Base-by-base conservation (phyloP, 1,140 invertebrate species). In the Eriosoma lanigerum region DNA sequence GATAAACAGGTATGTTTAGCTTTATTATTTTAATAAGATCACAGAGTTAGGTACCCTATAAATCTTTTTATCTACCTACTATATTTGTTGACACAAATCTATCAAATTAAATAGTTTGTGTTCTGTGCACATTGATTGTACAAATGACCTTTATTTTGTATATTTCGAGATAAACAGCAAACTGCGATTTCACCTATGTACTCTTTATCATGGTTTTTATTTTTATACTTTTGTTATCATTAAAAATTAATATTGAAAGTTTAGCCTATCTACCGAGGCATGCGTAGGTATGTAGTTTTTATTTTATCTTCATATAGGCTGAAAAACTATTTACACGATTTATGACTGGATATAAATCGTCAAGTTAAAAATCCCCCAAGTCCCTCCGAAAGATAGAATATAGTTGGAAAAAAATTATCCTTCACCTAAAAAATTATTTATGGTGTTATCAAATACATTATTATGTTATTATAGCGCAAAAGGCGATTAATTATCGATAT, bases 1-100 rank as follows among this genome's bases (percentile, higher is more conserved):
- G 44, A 17, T 68, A 68, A 48, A 68, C 32, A 44, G 13, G 48
- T 68, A 68, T 26, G 46, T 13, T 46, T 9, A 38, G 13, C n/a
- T 68, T 68, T 68, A 68, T 68, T 68, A 19, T 68, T 48, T 68
- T 21, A 68, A 19, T 68, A 68, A 68, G 66, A 21, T 48, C 6
- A 13, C 21, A 32, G 38, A n/a, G 29, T 12, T 3, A 19, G n/a
- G n/a, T n/a, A n/a, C 13, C 19, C 64, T 24, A 68, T 68, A 68
- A 68, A 48, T 13, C 15, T 26, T 24, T 46, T 10, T n/a, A 21
- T 26, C 66, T 68, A 38, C 32, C 32, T 38, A 38, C 3, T 8
- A 4, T 48, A 48, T 68, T 48, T 48, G 44, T 24, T 48, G 21
- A 26, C 38, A n/a, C 32, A 24, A 68, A 68, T 21, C 44, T 21